Base-by-base conservation (phyloP, 53 echinoderm and acorn worm genomes). In the Echinometra lucunter region DNA sequence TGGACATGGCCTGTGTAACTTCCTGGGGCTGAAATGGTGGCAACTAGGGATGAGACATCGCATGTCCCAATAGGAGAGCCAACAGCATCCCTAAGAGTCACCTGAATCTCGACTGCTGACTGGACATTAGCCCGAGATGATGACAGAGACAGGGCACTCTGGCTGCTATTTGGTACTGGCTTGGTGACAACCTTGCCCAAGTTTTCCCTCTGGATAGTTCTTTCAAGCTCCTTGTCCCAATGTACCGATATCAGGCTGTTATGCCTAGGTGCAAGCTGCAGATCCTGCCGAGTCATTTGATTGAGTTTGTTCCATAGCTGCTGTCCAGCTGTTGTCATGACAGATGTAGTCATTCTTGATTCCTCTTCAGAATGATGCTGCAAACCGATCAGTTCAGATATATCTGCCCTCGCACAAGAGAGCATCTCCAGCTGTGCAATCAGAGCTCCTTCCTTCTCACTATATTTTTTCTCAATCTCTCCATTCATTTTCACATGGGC, bases 391-490 rank as follows among this genome's bases (percentile, higher is more conserved):
- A 58, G 60, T 44, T 94, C 94, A 25, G 82, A 58, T 63, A 94
- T 94, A 25, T 94, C 85, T 57, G 42, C 85, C 58, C 94, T 57
- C 0, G 85, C 94, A 83, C 18, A 27, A 1, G 83, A 83, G 3
- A 94, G 93, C 37, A 93, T 44, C 58, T 97, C 94, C 32, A 97
- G 74, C 80, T 96, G 94, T 17, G 78, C 95, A 45, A 95, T 96
- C 92, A 94, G 74, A 40, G 78, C 42, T 63, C 91, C 58, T 11
- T 95, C 92, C 67, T 96, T 95, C 92, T 97, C 97, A 35, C n/a
- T 53, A 66, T 92, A 95, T 49, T 95, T 45, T 23, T 93, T 95
- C 35, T 93, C 83, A 56, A 95, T 95, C 44, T 96, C 91, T 19
- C 95, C 85, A 66, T 95, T 93, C 57, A 97, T 80, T 44, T 90